Conservation (phyloP, 2,797 vertebrate species). For the Acanthornis magna region DNA sequence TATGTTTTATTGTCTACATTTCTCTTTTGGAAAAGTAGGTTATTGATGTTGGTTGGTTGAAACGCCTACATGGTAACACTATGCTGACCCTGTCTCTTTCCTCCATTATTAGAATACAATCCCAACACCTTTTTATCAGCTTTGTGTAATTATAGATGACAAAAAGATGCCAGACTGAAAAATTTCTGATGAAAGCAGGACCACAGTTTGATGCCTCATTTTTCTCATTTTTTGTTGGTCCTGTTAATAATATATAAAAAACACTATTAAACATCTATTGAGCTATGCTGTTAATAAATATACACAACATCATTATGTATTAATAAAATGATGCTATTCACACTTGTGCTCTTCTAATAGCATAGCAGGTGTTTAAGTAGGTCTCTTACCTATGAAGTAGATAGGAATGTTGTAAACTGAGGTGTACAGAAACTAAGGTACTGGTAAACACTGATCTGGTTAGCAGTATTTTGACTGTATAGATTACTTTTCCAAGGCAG, state of each 20-base stretch:
- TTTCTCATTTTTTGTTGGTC: neutral
- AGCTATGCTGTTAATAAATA: neutral
- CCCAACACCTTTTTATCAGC: neutral
- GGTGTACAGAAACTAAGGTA: neutral
- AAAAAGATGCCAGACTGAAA: neutral
- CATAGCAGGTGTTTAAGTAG: neutral
- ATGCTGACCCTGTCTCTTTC: neutral
- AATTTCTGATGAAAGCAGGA: neutral
- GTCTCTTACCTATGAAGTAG: neutral
- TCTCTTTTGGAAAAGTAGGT: neutral
- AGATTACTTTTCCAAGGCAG: neutral
- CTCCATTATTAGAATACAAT: neutral
- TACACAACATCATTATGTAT: neutral
- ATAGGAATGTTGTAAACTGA: neutral
- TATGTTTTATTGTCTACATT: neutral
- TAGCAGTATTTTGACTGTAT: neutral
- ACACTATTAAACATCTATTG: neutral
- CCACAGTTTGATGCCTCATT: neutral
- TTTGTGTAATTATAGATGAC: neutral
- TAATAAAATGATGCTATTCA: neutral
- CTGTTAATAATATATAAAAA: neutral
- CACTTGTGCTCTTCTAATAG: neutral
- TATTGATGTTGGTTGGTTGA: constrained; percentile 18
- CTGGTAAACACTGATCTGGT: neutral
- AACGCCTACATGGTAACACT: neutral